Evolutionary conservation across 2,888 invertebrate species (phyloP).

Genomic region (Alitta virens): DNA sequence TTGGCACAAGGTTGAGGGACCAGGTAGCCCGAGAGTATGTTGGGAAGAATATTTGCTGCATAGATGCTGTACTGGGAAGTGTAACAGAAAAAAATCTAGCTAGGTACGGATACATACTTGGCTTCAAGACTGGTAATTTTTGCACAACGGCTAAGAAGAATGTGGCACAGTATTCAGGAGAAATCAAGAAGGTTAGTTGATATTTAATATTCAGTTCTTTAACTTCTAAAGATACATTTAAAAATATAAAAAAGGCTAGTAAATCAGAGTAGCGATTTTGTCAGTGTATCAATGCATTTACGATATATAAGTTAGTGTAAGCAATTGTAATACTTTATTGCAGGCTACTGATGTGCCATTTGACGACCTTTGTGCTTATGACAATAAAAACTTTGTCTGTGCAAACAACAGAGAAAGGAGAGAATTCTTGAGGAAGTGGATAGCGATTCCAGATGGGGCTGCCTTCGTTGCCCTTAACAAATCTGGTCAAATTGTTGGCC

Average conservation of each 20-base stretch:
- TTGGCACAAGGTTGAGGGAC: conserved; percentile 23
- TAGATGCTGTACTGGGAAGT: conserved; percentile 17
- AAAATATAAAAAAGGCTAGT: too few relatives aligned
- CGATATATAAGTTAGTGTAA: too few relatives aligned
- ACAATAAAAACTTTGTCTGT: conserved; percentile 19
- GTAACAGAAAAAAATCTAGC: conserved; percentile 9
- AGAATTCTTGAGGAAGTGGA: conserved; percentile 12
- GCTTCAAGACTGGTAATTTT: conserved; percentile 5
- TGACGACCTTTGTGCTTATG: conserved; percentile 17
- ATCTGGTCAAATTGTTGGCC: conserved; percentile 11
- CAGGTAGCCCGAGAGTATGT: conserved; percentile 19
- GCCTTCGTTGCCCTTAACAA: conserved; percentile 8
- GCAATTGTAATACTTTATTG: too few relatives aligned
- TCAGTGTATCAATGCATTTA: too few relatives aligned
- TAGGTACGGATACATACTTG: conserved; percentile 1
- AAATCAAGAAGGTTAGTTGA: too few relatives aligned
- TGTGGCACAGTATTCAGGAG: too few relatives aligned
- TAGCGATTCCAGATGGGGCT: conserved; percentile 9
- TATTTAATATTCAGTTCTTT: too few relatives aligned
- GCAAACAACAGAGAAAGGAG: conserved; percentile 9
- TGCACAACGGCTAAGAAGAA: neutral
- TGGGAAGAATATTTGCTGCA: conserved; percentile 8
- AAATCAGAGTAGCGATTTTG: too few relatives aligned
- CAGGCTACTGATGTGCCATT: conserved; percentile 11
- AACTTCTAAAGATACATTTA: too few relatives aligned